Percentiles rank a stretch among this genome's conserved stretches.
These are phyloP conservation scores for Dufourea novaeangliae DNA, from an alignment of 1,140 invertebrate species.

Conservation along the genomic window DNA sequence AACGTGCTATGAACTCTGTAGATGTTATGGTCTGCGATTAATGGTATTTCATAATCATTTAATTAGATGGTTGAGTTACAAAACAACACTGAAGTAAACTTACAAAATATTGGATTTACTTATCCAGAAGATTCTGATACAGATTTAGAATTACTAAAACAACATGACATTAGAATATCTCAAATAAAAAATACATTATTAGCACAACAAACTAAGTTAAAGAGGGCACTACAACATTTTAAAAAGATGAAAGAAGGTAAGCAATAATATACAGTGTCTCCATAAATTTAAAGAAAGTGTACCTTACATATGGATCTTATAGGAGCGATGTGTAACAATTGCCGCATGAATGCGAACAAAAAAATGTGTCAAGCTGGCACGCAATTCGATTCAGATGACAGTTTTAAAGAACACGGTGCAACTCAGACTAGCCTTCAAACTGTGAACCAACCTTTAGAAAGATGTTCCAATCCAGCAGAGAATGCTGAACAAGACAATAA, in stretches of 20 bases:
- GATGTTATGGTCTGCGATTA: slow-evolving; percentile 5
- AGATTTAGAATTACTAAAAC: slow-evolving; percentile 85
- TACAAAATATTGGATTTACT: slow-evolving; percentile 85
- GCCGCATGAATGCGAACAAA: slow-evolving; percentile 70
- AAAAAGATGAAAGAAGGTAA: slow-evolving; percentile 74
- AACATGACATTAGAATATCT: slow-evolving; percentile 85
- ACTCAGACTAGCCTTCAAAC: slow-evolving; percentile 74
- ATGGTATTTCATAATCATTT: not conserved
- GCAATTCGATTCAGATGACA: slow-evolving; percentile 72
- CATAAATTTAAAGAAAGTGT: slow-evolving; percentile 1
- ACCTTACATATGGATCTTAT: slow-evolving; percentile 37
- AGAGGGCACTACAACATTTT: slow-evolving; percentile 78
- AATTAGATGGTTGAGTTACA: slow-evolving; percentile 84
- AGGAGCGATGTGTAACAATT: slow-evolving; percentile 72
- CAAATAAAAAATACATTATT: slow-evolving; percentile 84
- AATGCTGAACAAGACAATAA: slow-evolving; percentile 59
- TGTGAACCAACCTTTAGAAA: slow-evolving; percentile 57
- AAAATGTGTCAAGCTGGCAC: slow-evolving; percentile 74
- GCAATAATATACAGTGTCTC: not conserved
- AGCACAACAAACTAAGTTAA: slow-evolving; percentile 85
- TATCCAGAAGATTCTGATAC: slow-evolving; percentile 85
- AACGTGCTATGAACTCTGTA: slow-evolving; percentile 10
- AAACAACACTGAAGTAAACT: slow-evolving; percentile 81
- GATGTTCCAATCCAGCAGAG: slow-evolving; percentile 49
- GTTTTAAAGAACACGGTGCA: slow-evolving; percentile 69